phyloP scores from a whole-genome alignment of 2,888 invertebrate species.

The Osedax frankpressi region DNA sequence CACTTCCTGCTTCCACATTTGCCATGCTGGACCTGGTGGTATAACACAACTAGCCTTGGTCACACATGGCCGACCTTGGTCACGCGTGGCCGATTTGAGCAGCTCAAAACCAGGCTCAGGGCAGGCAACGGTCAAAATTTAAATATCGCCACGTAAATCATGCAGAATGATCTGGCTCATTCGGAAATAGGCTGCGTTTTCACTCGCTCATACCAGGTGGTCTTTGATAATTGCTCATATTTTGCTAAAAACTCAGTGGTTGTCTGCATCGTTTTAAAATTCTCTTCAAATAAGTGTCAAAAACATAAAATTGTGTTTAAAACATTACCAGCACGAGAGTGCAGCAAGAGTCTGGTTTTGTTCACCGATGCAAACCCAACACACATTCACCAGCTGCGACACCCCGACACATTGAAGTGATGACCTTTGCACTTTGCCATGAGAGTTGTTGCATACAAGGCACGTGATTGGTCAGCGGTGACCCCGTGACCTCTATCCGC shows the following conservation, averaged over 20 bases:
- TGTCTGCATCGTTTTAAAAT: constrained; percentile 1
- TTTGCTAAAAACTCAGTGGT: not conserved
- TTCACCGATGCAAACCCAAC: constrained; percentile 1
- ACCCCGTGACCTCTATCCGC: constrained; percentile 8
- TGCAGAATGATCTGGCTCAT: not conserved
- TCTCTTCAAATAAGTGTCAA: not conserved
- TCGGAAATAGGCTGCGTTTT: not conserved
- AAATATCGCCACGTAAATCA: not conserved
- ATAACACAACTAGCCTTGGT: not conserved
- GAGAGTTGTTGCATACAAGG: constrained; percentile 10
- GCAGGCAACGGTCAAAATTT: not conserved
- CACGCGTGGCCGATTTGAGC: not conserved
- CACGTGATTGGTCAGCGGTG: constrained; percentile 6
- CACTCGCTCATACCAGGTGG: not conserved
- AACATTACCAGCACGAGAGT: not conserved
- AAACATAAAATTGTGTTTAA: not conserved
- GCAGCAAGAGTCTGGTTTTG: constrained; percentile 9
- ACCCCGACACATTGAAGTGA: constrained; percentile 4
- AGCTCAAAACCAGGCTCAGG: constrained; percentile 9
- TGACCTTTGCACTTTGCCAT: constrained; percentile 11
- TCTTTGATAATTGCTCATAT: not conserved
- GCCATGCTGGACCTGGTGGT: constrained; percentile 3
- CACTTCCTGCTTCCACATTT: not conserved
- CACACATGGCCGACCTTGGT: not conserved
- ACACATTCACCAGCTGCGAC: constrained; percentile 3